Evolutionary conservation across 2,797 vertebrate species (phyloP), one percentile per base, ranked within the genome.

Genomic region (Trematomus bernacchii): DNA sequence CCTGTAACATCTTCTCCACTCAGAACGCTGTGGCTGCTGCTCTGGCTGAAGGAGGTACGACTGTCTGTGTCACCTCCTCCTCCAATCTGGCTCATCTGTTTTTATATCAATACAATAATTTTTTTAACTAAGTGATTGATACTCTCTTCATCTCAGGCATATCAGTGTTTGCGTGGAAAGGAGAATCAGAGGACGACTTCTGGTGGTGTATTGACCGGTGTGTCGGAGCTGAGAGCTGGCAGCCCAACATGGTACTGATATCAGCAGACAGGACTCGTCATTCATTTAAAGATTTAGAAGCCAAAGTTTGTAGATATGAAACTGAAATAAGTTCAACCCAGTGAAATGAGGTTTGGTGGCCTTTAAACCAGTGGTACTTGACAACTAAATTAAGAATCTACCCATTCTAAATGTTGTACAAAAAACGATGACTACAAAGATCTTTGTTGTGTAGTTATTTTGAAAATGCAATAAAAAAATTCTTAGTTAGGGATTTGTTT

Each of bases 191-290:
- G 89, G 97, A 98, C 1, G 98, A 99, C 79, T 99, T 98, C 90
- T 98, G 97, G 97, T 99, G 97, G 97, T 98, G 98, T 73, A 98
- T 99, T 50, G 97, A 98, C 19, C 93, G 91, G 73, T 98, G 97
- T 62, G 95, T 98, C 65, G 94, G 95, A 40, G 94, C 96, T 0
- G 96, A 97, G 8, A 93, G 91, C 15, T 99, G 98, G 97, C 95
- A 97, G 83, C 97, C 98, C 67, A 97, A 99, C 89, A 96, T 99
- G 97, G 98, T 98, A 90, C 46, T 3, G 37, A 40, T 9, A 66
- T 44, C 13, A 46, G n/a, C 33, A 21, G 23, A 64, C 42, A 27
- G 23, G 14, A 30, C 18, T 44, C 8, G 10, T 6, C 0, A 70
- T 19, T 71, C 0, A 53, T 44, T 52, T 21, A 10, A 33, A 33